Percentiles rank a stretch among this genome's conserved stretches.
Conservation (phyloP, 30 jellyfish, hydroid and myxozoan species). For the Pelagia noctiluca region DNA sequence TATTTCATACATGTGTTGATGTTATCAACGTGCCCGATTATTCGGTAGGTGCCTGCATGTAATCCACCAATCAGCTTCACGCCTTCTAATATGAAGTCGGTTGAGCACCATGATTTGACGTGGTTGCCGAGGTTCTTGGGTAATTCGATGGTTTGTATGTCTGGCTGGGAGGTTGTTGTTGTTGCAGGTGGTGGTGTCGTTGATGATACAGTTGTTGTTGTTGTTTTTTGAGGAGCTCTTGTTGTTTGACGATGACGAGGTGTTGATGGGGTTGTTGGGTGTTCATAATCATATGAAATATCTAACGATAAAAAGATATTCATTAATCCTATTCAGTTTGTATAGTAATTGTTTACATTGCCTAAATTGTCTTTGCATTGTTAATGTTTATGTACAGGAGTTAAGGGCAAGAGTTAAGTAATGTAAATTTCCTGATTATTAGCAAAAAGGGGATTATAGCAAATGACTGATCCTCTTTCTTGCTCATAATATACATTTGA, state of each 20-base stretch:
- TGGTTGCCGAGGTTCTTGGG: conserved; percentile 49
- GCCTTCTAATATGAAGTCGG: conserved; percentile 76
- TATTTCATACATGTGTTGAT: conserved; percentile 76
- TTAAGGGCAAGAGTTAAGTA: no score
- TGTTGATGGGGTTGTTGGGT: conserved; percentile 60
- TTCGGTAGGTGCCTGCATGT: conserved; percentile 78
- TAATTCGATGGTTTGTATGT: conserved; percentile 38
- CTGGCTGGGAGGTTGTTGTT: conserved; percentile 30
- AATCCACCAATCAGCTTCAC: conserved; percentile 83
- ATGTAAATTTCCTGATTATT: no score
- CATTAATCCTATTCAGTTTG: no score
- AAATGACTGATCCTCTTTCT: no score
- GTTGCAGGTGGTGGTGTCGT: conserved; percentile 52
- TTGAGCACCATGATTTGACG: conserved; percentile 82
- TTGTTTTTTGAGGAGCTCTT: conserved; percentile 27
- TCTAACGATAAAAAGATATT: conserved; percentile 37
- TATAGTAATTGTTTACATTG: not conserved
- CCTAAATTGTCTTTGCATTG: not conserved
- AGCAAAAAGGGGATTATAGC: no score
- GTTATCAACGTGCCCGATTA: conserved; percentile 77
- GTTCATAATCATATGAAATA: conserved; percentile 70
- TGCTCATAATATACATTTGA: no score
- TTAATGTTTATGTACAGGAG: not conserved
- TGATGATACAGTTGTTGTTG: conserved; percentile 29
- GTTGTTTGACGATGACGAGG: conserved; percentile 35